Conservation (phyloP, 2,797 vertebrate species). For the Alcedo quadribrachys region DNA sequence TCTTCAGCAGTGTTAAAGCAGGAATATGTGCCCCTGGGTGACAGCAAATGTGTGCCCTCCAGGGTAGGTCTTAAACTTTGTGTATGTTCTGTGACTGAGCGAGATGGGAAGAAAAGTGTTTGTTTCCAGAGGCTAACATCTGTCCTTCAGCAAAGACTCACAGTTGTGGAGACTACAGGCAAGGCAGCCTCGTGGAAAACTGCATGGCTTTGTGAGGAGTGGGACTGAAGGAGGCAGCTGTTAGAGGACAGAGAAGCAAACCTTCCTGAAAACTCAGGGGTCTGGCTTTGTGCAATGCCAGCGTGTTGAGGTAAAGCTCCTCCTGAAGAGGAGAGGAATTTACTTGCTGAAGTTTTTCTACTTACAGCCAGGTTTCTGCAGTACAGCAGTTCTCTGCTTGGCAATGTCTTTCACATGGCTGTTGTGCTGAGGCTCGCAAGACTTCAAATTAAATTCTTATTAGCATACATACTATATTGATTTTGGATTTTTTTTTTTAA, state of each 20-base stretch:
- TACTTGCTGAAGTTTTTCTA: background rate
- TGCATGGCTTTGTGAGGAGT: background rate
- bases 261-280: background rate
- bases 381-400: background rate
- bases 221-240: background rate
- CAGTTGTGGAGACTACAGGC: background rate
- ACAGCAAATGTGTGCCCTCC: background rate
- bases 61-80: background rate
- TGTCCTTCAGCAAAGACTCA: background rate
- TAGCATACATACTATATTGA: too few relatives aligned
- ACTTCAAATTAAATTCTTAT: background rate
- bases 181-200: background rate
- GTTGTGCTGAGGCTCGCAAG: background rate
- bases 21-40: background rate
- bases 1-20: background rate
- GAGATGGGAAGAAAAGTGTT: background rate
- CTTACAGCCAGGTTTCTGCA: background rate
- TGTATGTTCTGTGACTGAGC: background rate
- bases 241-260: background rate
- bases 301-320: background rate
- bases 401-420: background rate
- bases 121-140: constrained; percentile 15
- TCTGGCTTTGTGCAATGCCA: background rate
- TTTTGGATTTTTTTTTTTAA: too few relatives aligned
- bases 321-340: background rate